Conservation (phyloP, 2,888 invertebrate species). For the Rugalucina vietnamica region DNA sequence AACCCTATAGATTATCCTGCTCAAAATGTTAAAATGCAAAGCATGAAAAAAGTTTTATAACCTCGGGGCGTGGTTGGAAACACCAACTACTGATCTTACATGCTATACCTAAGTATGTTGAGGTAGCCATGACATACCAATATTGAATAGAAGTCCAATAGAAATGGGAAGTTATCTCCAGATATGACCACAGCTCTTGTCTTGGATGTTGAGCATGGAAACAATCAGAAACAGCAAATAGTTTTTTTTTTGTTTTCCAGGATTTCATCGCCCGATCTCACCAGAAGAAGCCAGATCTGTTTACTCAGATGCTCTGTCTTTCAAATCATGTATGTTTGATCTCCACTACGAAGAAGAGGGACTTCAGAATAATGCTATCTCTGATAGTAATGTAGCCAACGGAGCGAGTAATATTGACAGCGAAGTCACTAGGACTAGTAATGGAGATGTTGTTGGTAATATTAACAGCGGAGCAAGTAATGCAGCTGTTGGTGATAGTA, state of each 20-base stretch:
- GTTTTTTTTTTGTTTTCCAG: constrained; percentile 17
- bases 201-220: no score
- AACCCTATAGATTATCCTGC: no score
- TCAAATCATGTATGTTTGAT: constrained; percentile 55
- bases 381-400: neutral
- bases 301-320: constrained; percentile 48
- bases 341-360: constrained; percentile 26
- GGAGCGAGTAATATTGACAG: neutral
- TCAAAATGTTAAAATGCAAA: no score
- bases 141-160: no score
- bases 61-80: no score
- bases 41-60: no score
- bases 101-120: no score
- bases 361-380: neutral
- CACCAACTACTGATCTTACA: no score
- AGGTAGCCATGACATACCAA: no score
- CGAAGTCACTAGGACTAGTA: no score
- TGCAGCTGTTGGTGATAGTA: neutral
- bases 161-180: no score
- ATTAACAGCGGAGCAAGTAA: neutral
- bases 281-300: constrained; percentile 24
- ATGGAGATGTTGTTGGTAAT: neutral
- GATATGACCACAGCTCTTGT: no score
- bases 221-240: neutral
- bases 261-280: constrained; percentile 48